Evolutionary conservation across 2,888 invertebrate genomes (phyloP).

Genomic region (Cyclophora punctaria): DNA sequence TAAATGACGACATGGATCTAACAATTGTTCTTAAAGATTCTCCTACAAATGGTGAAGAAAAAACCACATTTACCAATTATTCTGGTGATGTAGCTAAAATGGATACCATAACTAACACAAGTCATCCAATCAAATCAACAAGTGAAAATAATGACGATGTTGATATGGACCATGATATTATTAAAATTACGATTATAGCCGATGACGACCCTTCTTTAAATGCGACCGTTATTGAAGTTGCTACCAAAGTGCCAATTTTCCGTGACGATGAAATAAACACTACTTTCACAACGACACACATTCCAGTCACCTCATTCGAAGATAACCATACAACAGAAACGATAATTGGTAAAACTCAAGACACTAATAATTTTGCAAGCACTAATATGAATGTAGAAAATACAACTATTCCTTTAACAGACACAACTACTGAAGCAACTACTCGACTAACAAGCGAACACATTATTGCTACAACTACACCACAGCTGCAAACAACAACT

Average conservation of each 20-base stretch:
- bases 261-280: conserved; percentile 21
- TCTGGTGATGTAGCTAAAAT: conserved; percentile 31
- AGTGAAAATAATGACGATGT: conserved; percentile 6
- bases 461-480: background rate
- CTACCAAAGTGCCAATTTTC: conserved; percentile 42
- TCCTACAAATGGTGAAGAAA: conserved; percentile 21
- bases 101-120: conserved; percentile 22
- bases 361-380: conserved; percentile 3
- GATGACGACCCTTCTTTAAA: conserved; percentile 28
- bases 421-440: background rate
- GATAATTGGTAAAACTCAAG: conserved; percentile 12
- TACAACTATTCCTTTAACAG: background rate
- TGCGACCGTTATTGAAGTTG: conserved; percentile 39
- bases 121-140: conserved; percentile 2
- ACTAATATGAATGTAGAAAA: background rate
- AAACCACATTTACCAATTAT: conserved; percentile 22
- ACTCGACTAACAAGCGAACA: conserved; percentile 8
- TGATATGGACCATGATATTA: conserved; percentile 31
- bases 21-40: conserved; percentile 54
- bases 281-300: conserved; percentile 9
- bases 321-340: conserved; percentile 13
- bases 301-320: conserved; percentile 3
- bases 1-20: conserved; percentile 45
- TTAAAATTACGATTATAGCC: conserved; percentile 41
- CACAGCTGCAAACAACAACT: background rate